Evolutionary conservation across 1,140 invertebrate genomes (phyloP), one percentile per base, ranked within the genome.

Genomic region (Sinella curviseta): DNA sequence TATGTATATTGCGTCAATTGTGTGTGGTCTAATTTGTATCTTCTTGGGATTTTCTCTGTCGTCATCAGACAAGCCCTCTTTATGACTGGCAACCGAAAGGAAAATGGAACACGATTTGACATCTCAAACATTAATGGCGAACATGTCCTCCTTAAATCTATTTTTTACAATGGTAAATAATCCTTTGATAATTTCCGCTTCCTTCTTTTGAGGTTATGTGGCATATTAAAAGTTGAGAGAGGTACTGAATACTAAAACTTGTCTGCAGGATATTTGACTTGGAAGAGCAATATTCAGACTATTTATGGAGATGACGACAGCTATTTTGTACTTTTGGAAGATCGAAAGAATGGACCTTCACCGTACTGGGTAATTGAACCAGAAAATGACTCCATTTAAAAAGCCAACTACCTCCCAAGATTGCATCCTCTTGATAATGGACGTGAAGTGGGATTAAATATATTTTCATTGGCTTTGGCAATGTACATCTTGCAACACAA

Each of bases 241-340:
- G 24, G 8, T 14, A 67, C 24, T 24, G 8, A 67, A 67, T 30
- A 67, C 8, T 67, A 30, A 67, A 12, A 26, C 24, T 67, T 26
- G 24, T 67, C 24, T 30, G 24, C 24, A 67, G n/a, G 74, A 54
- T 80, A 74, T 74, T 39, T 77, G 16, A 77, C 76, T 14, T 80
- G 76, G 79, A 80, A 80, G 74, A 77, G 75, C 17, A 80, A 74
- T 31, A 77, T 80, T 34, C 79, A 80, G 36, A 80, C 79, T 14
- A 77, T 80, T 74, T 80, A 80, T 36, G 79, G 79, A 26, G 79
- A 80, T 24, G 79, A 80, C 74, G 79, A 80, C 24, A 80, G 79
- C 48, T 80, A 80, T 36, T 80, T 80, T 77, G 75, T 80, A 28
- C 76, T 80, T 1, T n/a, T 80, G 0, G 65, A 77, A 36, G 79